Base-by-base conservation (phyloP, 2,113 vertebrate species). In the Chascanopsetta lugubris region DNA sequence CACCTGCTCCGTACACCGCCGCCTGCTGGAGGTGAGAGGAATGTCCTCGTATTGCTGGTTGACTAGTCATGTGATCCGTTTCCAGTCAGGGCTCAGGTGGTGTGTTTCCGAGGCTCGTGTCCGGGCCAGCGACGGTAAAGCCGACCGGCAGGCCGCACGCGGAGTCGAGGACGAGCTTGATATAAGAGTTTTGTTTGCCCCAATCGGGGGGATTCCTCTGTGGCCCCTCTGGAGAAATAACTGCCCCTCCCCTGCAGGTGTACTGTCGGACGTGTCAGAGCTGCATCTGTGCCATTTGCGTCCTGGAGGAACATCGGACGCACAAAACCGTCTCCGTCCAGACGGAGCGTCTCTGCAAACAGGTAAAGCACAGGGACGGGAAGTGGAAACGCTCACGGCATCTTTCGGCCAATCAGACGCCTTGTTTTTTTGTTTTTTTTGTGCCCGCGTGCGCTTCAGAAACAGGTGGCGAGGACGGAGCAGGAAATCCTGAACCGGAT, bases 211-310 rank as follows among this genome's bases (percentile, higher is more conserved):
- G n/a, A n/a, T n/a, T n/a, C n/a, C n/a, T n/a, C n/a, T n/a, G n/a
- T n/a, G n/a, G n/a, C n/a, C n/a, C n/a, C n/a, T n/a, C n/a, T n/a
- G n/a, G n/a, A n/a, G n/a, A n/a, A n/a, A n/a, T n/a, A n/a, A n/a
- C n/a, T n/a, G n/a, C n/a, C n/a, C n/a, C n/a, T n/a, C 29, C 17
- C 50, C 47, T 46, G 4, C 81, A 90, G 88, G 90, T 93, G 0
- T 93, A 68, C 86, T 93, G 92, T 65, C 69, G 85, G 24, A 90
- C 84, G 0, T 92, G 91, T 40, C 59, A 90, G 72, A 12, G 54
- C 38, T 92, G 91, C 29, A 90, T 93, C 67, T 93, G 92, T 21
- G 89, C 90, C 73, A 87, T 93, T 48, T 93, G 92, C 0, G 89
- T 88, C 22, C 85, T 93, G 72, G 72, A 83, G 55, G 83, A 88